Evolutionary conservation across 1,140 invertebrate species (phyloP).

Genomic region (Drosophila saltans): DNA sequence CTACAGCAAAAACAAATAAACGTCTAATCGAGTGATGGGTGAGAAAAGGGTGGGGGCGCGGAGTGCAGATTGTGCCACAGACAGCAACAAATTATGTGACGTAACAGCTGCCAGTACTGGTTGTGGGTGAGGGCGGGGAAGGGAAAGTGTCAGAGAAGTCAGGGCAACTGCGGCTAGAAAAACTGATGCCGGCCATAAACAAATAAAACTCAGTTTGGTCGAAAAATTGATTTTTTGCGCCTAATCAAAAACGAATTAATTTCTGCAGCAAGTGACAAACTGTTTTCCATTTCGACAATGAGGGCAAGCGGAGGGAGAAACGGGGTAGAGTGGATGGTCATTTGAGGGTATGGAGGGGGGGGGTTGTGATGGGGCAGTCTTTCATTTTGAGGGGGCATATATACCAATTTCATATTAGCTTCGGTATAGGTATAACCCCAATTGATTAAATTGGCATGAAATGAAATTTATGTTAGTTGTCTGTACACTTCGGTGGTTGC

Average conservation of each 20-base stretch:
- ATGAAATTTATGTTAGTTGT: constrained; percentile 72
- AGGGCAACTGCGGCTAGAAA: constrained; percentile 26
- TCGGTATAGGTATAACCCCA: constrained; percentile 56
- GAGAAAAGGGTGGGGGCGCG: not conserved
- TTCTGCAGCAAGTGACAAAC: constrained; percentile 75
- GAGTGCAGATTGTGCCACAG: constrained; percentile 54
- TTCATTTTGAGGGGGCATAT: constrained; percentile 50
- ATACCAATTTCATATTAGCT: not conserved
- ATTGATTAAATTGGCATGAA: constrained; percentile 81
- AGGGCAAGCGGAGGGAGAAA: no score
- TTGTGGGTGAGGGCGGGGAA: not conserved
- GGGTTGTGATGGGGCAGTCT: not conserved
- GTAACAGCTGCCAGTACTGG: constrained; percentile 57
- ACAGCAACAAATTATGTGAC: constrained; percentile 77
- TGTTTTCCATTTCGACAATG: constrained; percentile 24
- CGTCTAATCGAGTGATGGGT: constrained; percentile 62
- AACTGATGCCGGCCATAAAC: constrained; percentile 76
- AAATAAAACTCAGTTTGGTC: constrained; percentile 74
- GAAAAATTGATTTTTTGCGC: constrained; percentile 80
- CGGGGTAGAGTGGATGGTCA: not conserved
- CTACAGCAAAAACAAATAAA: constrained; percentile 79
- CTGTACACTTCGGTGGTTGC: constrained; percentile 69
- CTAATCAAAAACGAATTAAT: constrained; percentile 82
- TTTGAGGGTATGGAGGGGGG: not conserved
- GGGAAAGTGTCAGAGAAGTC: not conserved